Conservation (phyloP, 1,140 invertebrate species). For the Sminthurinus signatus region DNA sequence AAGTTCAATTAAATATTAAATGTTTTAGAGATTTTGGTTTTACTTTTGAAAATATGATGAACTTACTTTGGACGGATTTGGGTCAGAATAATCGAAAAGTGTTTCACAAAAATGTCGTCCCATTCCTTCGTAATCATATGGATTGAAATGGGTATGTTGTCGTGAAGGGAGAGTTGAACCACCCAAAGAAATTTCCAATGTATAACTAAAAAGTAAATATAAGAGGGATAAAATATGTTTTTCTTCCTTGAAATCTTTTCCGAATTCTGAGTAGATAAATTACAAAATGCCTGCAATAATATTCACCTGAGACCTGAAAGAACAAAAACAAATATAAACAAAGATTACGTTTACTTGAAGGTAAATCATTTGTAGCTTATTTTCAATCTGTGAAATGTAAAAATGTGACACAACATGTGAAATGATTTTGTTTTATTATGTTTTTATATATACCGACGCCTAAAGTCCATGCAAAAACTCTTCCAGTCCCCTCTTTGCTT, state of each 20-base stretch:
- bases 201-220: conserved; percentile 60
- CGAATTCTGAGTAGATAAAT: too few relatives aligned
- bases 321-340: too few relatives aligned
- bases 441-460: conserved; percentile 64
- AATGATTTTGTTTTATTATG: background rate
- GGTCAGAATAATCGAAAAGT: conserved; percentile 57
- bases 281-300: too few relatives aligned
- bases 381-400: background rate
- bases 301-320: too few relatives aligned
- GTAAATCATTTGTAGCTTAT: too few relatives aligned
- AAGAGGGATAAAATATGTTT: too few relatives aligned
- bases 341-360: too few relatives aligned
- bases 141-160: conserved; percentile 77
- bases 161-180: conserved; percentile 68
- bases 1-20: background rate
- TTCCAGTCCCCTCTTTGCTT: conserved; percentile 84
- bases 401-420: too few relatives aligned
- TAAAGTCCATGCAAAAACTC: conserved; percentile 89
- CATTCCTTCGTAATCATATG: conserved; percentile 70
- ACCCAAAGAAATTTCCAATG: conserved; percentile 88
- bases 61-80: conserved; percentile 17
- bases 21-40: conserved; percentile 9
- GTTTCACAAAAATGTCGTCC: conserved; percentile 88
- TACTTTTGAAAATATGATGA: conserved; percentile 5
- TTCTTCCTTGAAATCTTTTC: too few relatives aligned